phyloP scores from a whole-genome alignment of 64 coral and sea anemone species.

The Cladopsammia gracilis region DNA sequence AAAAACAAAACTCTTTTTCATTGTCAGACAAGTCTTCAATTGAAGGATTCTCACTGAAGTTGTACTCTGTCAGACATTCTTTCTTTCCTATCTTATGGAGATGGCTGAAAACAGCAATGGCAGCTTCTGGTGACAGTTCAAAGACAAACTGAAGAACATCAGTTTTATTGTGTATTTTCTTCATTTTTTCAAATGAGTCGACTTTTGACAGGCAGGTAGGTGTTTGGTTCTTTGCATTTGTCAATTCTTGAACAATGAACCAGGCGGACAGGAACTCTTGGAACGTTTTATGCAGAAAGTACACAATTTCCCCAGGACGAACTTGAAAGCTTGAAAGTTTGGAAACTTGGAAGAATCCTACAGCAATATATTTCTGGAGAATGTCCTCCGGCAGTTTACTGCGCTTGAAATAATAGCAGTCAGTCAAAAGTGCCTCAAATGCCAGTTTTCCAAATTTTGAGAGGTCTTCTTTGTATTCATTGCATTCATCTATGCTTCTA shows the following conservation, averaged over 20 bases:
- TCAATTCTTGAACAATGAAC: background rate
- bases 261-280: slow-evolving; percentile 74
- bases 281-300: slow-evolving; percentile 54
- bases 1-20: background rate
- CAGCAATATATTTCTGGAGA: background rate
- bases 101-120: background rate
- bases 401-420: background rate
- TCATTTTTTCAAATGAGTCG: background rate
- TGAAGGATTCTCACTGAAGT: background rate
- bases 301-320: slow-evolving; percentile 35
- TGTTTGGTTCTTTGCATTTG: too few species aligned
- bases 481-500: slow-evolving; percentile 5
- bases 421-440: slow-evolving; percentile 22
- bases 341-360: slow-evolving; percentile 39
- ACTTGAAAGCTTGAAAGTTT: background rate
- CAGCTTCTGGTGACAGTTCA: background rate
- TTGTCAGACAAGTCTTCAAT: background rate
- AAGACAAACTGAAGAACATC: background rate
- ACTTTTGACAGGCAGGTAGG: background rate
- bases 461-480: slow-evolving; percentile 29
- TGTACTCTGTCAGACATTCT: background rate
- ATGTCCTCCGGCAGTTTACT: background rate
- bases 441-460: slow-evolving; percentile 46
- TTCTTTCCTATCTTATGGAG: background rate
- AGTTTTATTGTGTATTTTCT: background rate